Base-by-base conservation (phyloP, 1,140 invertebrate species). In the Melanaphis sacchari region DNA sequence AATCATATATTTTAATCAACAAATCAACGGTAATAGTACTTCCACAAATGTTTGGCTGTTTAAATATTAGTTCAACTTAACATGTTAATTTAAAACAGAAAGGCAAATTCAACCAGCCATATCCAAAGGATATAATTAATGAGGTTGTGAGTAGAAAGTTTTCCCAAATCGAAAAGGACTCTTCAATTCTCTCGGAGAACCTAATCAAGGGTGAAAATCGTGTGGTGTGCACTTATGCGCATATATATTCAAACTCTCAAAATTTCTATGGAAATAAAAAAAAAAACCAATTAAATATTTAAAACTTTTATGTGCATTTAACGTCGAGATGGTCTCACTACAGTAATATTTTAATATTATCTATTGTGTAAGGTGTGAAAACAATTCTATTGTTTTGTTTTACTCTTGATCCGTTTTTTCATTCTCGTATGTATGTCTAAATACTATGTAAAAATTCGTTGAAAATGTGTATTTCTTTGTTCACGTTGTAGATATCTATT, bases 51-150 rank as follows among this genome's bases (percentile, higher is more conserved):
- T 87, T 87, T 87, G n/a, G 41, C 85, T 46, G 41, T n/a, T 87
- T 87, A 87, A 87, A 87, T 87, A 87, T 87, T 87, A 87, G 85
- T 87, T 46, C 43, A 46, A 87, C n/a, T 87, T 87, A 87, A 87
- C 85, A 87, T 87, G 85, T 87, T 87, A 87, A 87, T 87, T 87
- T 87, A 87, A 87, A 43, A 87, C 24, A 52, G 87, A 89, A 89
- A 36, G 87, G 87, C n/a, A 89, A 89, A 89, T 46, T 38, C 87
- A 49, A 89, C 87, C 87, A 36, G 87, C 87, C 87, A n/a, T 52
- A 89, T 89, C 87, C 87, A 52, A 89, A 89, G 43, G 87, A 52
- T 89, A 52, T 89, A 89, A 89, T 89, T 89, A 89, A 89, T 36
- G 87, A 46, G 85, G 31, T 46, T 84, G 82, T 6, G n/a, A 52